Evolutionary conservation across 2,888 invertebrate species (phyloP), one percentile per base, ranked within the genome.

Genomic region (Drosophila phalerata): DNA sequence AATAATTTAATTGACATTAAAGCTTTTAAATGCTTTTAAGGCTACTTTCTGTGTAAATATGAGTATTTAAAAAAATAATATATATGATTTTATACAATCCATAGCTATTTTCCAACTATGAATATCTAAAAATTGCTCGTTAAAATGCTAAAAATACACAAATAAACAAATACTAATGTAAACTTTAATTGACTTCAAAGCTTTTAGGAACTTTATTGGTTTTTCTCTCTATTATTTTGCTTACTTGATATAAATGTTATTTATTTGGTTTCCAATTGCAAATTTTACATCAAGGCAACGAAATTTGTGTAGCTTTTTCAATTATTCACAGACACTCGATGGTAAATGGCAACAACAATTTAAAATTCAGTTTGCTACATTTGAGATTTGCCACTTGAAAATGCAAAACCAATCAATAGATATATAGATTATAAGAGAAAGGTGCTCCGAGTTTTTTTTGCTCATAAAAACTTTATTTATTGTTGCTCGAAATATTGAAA

Each of bases 301-400:
- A 6, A 10, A 17, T 17, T 5, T 15, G 3, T n/a, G 6, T 32
- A 4, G 5, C 10, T 42, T 5, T 25, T 9, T 68, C 30, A 60
- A 67, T 58, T 62, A 73, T 73, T 61, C 43, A 53, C 13, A 42
- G 38, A 42, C 55, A 48, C 47, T 52, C 9, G 32, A 25, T 48
- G 8, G 25, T 13, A 40, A 42, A 47, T 49, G 42, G 8, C 1
- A 28, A 28, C 8, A 28, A 1, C 11, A 11, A 56, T 60, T 66
- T 40, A 0, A 25, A 40, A 58, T 63, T 67, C 62, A 32, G 45
- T 60, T 51, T 51, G 47, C 19, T 10, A 19, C 10, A 30, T 37
- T 47, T 9, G 42, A 40, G 45, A 58, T 34, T 28, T 49, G 9
- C 40, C 8, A 40, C 15, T 43, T n/a, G 13, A 13, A 60, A 40